These are phyloP conservation scores for Macropus fuliginosus DNA, from an alignment of 2,797 vertebrate genomes.

Conservation along the genomic window DNA sequence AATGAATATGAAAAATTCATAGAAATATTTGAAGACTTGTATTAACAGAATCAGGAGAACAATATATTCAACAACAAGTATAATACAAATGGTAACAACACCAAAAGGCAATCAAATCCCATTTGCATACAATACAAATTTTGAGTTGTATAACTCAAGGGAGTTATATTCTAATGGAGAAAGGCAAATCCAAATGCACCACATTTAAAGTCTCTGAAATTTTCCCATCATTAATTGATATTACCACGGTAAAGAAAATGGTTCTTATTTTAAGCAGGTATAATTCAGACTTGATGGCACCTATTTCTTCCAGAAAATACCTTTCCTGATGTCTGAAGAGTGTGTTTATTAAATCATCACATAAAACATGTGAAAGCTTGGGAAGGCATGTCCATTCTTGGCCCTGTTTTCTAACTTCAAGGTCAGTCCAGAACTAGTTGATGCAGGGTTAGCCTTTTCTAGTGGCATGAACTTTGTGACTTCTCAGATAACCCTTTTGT, in stretches of 20 bases:
- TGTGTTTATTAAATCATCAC: neutral
- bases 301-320: neutral
- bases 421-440: neutral
- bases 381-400: neutral
- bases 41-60: neutral
- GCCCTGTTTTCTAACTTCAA: neutral
- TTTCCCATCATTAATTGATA: neutral
- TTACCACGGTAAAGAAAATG: neutral
- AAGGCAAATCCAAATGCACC: neutral
- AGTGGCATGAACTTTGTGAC: too few relatives aligned
- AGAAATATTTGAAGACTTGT: neutral
- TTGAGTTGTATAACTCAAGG: neutral
- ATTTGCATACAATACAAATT: too few relatives aligned
- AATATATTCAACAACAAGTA: neutral
- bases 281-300: neutral
- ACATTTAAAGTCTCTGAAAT: neutral
- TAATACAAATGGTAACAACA: neutral
- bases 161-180: neutral
- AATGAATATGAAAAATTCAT: neutral
- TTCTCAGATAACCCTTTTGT: too few relatives aligned
- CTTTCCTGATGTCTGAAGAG: neutral
- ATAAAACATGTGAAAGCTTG: neutral
- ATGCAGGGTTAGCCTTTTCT: neutral
- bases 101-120: neutral
- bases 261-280: neutral